Base-by-base conservation (phyloP, 2,888 invertebrate genomes). In the Hydropsyche betteni region DNA sequence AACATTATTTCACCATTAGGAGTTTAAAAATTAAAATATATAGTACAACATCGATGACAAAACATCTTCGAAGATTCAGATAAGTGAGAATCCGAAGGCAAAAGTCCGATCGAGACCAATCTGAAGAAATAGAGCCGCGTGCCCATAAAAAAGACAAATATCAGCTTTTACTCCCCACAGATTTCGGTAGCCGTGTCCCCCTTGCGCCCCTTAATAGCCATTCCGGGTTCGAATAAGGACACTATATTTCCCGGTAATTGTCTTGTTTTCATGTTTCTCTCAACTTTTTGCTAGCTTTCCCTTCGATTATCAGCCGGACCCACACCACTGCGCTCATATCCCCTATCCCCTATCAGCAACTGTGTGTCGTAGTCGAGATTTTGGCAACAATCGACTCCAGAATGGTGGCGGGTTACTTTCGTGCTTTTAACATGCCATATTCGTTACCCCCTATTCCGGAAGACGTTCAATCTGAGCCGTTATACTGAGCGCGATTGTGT, bases 181-280 rank as follows among this genome's bases (percentile, higher is more conserved):
- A 74, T 74, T 71, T 72, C 69, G 68, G 74, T 51, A 55, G 72
- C 53, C 52, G 69, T 74, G 55, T 69, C 34, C 74, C 71, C 74
- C 76, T 68, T 44, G 68, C 36, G 68, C 68, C 77, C 79, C 77
- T 77, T 79, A 79, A 79, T 76, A 77, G 79, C 79, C 75, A 79
- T 79, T 79, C 79, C 61, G 79, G 74, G 76, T 76, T 76, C 77
- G 75, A 77, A 75, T 79, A 77, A 77, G 79, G 79, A 79, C 76
- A 79, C 79, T 77, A 77, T 79, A 79, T 79, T 76, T 77, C 74
- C 77, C 74, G 76, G 77, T 79, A 79, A 79, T 79, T 79, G 77
- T 79, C 79, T 76, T 79, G 79, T 79, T 79, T 79, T 79, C 77
- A 76, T 79, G 77, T 76, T 78, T 78, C 75, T 74, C 77, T 78